Percentiles rank a stretch among this genome's conserved stretches.
These are phyloP conservation scores for Plutella xylostella DNA, from an alignment of 2,888 invertebrate species.

Conservation along the genomic window DNA sequence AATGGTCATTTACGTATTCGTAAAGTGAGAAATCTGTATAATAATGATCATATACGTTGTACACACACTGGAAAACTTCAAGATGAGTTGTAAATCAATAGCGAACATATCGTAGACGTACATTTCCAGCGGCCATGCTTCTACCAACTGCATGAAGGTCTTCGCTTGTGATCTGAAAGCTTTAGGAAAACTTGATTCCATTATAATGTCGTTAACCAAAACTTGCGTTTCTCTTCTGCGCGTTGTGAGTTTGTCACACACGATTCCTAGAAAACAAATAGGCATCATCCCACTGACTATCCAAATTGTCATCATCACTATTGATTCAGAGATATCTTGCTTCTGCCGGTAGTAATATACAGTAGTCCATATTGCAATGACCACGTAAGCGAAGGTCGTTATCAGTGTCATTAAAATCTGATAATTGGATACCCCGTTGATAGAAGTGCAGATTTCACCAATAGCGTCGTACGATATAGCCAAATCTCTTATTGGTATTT, in stretches of 20 bases:
- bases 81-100: slow-evolving; percentile 41
- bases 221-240: slow-evolving; percentile 12
- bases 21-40: slow-evolving; percentile 32
- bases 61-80: slow-evolving; percentile 47
- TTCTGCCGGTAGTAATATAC: slow-evolving; percentile 6
- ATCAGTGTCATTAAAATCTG: slow-evolving; percentile 13
- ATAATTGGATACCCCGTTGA: slow-evolving; percentile 14
- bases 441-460: slow-evolving; percentile 11
- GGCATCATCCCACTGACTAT: slow-evolving; percentile 10
- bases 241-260: slow-evolving; percentile 5
- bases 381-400: slow-evolving; percentile 11
- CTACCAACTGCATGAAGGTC: slow-evolving; percentile 14
- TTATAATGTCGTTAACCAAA: slow-evolving; percentile 14
- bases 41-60: slow-evolving; percentile 50
- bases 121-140: slow-evolving; percentile 23
- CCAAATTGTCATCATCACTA: slow-evolving; percentile 2
- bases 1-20: too few species aligned
- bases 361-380: slow-evolving; percentile 13
- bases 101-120: slow-evolving; percentile 43
- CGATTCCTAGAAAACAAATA: slow-evolving; percentile 3
- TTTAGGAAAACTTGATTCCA: slow-evolving; percentile 13
- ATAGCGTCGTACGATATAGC: slow-evolving; percentile 12
- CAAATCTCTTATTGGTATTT: slow-evolving; percentile 6
- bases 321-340: background rate
- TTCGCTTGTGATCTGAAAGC: slow-evolving; percentile 13